phyloP scores from a whole-genome alignment of 2,113 vertebrate genomes.

The Eubucco bourcierii region DNA sequence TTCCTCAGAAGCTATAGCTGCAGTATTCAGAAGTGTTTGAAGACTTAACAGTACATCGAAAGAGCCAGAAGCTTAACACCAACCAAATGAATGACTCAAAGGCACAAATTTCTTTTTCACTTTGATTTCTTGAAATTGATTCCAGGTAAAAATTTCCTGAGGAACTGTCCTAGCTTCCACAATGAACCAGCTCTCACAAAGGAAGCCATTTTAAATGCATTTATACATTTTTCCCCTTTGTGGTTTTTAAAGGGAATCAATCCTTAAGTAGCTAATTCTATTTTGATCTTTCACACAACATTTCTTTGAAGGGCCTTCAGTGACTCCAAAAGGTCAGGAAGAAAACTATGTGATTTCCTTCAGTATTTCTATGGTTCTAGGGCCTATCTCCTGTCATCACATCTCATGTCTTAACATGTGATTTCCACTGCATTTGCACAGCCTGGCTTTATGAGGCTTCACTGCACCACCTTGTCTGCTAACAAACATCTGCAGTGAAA shows the following conservation, averaged over 20 bases:
- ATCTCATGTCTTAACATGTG: neutral
- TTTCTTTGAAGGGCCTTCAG: neutral
- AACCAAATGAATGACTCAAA: neutral
- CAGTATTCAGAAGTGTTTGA: neutral
- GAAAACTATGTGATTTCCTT: slow-evolving; percentile 7
- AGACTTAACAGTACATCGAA: neutral
- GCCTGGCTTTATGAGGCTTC: neutral
- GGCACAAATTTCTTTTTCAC: neutral
- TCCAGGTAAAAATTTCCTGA: neutral
- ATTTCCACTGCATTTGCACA: neutral
- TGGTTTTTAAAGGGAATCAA: neutral
- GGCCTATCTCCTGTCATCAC: neutral
- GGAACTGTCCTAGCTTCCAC: neutral
- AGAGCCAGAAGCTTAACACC: neutral
- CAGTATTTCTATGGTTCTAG: neutral
- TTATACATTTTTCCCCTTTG: neutral
- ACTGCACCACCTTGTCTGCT: neutral
- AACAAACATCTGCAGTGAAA: neutral
- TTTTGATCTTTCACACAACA: neutral
- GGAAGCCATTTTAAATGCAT: neutral
- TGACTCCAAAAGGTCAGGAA: neutral
- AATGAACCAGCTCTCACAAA: neutral
- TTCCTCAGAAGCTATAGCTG: neutral
- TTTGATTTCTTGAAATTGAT: neutral
- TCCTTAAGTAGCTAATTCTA: neutral